A percentile compares a stretch with the other conserved stretches of the same genome.
Conservation (phyloP, 2,888 invertebrate species). For the Agrochola litura region DNA sequence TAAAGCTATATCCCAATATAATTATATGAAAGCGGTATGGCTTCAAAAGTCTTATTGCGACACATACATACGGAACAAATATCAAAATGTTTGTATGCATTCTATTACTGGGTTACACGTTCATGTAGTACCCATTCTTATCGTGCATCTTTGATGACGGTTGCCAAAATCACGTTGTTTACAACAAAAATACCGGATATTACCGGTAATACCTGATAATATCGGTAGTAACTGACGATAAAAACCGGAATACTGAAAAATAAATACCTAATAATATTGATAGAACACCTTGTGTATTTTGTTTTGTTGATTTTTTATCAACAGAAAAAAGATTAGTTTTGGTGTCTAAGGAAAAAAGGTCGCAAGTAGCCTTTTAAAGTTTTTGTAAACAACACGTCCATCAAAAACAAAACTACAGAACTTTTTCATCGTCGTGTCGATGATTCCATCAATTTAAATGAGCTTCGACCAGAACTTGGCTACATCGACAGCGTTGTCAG, state of each 20-base stretch:
- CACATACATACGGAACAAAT: not conserved
- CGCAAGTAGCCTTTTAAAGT: not conserved
- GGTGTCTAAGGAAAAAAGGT: not conserved
- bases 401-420: not conserved
- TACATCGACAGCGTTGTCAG: not conserved
- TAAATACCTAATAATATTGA: not conserved
- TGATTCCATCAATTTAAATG: not conserved
- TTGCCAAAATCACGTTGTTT: constrained; percentile 3
- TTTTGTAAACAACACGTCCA: not conserved
- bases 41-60: too few species aligned
- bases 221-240: not conserved
- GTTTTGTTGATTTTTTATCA: not conserved
- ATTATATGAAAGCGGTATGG: too few species aligned
- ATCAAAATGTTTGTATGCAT: not conserved
- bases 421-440: not conserved
- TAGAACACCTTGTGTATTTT: not conserved
- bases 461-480: not conserved
- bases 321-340: constrained; percentile 11
- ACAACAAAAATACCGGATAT: not conserved
- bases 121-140: not conserved
- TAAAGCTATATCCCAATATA: too few species aligned
- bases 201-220: not conserved
- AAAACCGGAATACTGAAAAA: not conserved
- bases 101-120: not conserved
- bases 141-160: not conserved